Conservation (phyloP, 1,140 invertebrate genomes). For the Pararge aegeria region DNA sequence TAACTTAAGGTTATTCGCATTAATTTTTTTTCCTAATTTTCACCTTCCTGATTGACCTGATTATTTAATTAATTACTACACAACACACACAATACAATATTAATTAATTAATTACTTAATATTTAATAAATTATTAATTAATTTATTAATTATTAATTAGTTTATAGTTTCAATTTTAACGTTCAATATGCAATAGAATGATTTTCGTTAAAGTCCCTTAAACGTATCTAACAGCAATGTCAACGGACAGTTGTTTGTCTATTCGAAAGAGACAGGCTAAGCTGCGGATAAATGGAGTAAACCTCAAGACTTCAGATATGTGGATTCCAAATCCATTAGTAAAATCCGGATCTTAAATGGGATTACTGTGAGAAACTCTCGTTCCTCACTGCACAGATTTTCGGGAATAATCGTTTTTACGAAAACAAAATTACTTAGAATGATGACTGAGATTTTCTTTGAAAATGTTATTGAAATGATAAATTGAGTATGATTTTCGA, state of each 20-base stretch:
- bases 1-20: too few species aligned
- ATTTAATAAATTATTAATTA: too few species aligned
- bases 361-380: background rate
- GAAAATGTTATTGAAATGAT: background rate
- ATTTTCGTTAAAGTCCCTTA: too few species aligned
- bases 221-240: background rate
- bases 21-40: too few species aligned
- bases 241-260: constrained; percentile 2
- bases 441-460: background rate
- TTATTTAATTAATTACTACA: too few species aligned
- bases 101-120: too few species aligned
- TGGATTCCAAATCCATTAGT: constrained; percentile 26
- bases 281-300: constrained; percentile 10
- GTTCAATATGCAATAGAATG: too few species aligned
- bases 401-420: background rate
- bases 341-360: constrained; percentile 13
- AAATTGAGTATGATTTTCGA: too few species aligned
- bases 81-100: too few species aligned
- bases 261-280: constrained; percentile 7
- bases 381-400: background rate
- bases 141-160: too few species aligned
- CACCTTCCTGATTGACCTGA: too few species aligned
- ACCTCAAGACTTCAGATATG: background rate
- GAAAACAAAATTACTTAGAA: background rate
- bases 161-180: too few species aligned